Base-by-base conservation (phyloP, 2,113 vertebrate species). In the Hucho hucho region DNA sequence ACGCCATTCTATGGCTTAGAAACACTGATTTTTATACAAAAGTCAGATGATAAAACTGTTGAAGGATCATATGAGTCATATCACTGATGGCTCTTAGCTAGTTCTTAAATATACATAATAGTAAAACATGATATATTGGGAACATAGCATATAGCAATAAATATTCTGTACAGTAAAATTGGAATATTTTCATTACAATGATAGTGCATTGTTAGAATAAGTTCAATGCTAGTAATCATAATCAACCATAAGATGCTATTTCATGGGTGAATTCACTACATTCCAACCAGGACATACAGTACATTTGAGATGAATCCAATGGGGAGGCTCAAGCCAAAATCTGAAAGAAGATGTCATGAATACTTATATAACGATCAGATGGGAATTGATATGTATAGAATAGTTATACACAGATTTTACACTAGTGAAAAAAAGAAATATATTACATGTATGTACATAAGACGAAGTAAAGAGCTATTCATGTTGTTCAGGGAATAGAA, bases 61-160 rank as follows among this genome's bases (percentile, higher is more conserved):
- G 74, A 85, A 82, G 78, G 73, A 65, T 73, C 79, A 69, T 84
- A n/a, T 64, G 82, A 53, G 47, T 49, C 47, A 49, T 14, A 49
- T 49, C 46, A 49, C 13, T 49, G 47, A 49, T 49, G 47, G 47
- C 14, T 4, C 4, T 14, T 46, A 20, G 47, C 47, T 16, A 53
- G 29, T 7, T 67, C 26, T 69, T 12, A 37, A 58, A 73, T 87
- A 86, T 84, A 86, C 82, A 87, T 82, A 28, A 83, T 69, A 83
- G 78, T 87, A 53, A 77, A 59, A 82, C 70, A 74, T 73, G 67
- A 64, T 64, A 77, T 77, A 70, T 67, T 53, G 11, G 58, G 64
- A 72, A 79, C 70, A 53, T 4, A 53, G 47, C 14, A 4, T 53
- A 53, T 79, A 29, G 63, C 64, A 72, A 76, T 80, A 72, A 14